These are phyloP conservation scores for Yponomeuta evonymella DNA, from an alignment of 2,888 invertebrate genomes.

Conservation along the genomic window DNA sequence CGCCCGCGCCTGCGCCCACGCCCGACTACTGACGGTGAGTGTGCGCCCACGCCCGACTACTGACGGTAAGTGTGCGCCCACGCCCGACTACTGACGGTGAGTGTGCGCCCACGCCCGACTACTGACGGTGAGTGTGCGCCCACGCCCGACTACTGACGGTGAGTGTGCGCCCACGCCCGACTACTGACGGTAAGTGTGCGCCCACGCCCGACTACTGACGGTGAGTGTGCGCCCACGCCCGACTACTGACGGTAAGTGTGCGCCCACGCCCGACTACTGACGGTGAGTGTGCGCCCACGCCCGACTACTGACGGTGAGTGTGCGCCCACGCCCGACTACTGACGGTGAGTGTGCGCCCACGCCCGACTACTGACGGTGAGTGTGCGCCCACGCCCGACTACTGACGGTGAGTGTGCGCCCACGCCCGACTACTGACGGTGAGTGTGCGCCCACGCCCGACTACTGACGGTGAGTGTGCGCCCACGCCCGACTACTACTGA, in stretches of 20 bases:
- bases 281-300: conserved; percentile 41
- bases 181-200: conserved; percentile 53
- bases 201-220: conserved; percentile 32
- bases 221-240: conserved; percentile 37
- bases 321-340: conserved; percentile 25
- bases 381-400: no score
- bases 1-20: not conserved
- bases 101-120: conserved; percentile 27
- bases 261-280: conserved; percentile 32
- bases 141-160: not conserved
- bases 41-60: conserved; percentile 19
- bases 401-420: no score
- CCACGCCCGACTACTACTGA: conserved; percentile 27
- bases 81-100: conserved; percentile 42
- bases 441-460: no score
- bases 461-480: no score
- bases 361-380: no score
- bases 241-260: conserved; percentile 49
- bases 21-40: conserved; percentile 46
- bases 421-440: no score
- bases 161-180: not conserved
- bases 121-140: not conserved
- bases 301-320: conserved; percentile 48
- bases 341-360: conserved; percentile 52
- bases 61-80: conserved; percentile 52